Evolutionary conservation across 2,888 invertebrate genomes (phyloP), one percentile per base, ranked within the genome.

Genomic region (Aspidiotus destructor): DNA sequence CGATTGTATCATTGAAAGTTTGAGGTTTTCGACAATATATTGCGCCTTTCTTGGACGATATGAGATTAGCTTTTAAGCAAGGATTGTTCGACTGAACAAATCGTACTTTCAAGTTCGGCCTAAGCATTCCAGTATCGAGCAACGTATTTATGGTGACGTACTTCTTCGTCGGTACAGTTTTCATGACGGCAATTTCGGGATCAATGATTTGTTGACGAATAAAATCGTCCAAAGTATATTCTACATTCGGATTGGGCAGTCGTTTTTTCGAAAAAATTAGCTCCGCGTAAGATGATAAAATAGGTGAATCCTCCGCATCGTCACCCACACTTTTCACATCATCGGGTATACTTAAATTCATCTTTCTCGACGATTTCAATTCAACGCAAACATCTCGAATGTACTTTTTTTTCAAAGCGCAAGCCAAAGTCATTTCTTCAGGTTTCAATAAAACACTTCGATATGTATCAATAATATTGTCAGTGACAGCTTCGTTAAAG

Each of bases 221-320:
- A 1, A 92, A 92, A 79, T 92, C 90, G 71, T 89, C 87, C 72
- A 95, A 79, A 28, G 86, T 85, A 77, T 87, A 89, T 77, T 90
- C 88, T 6, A 48, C 10, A 48, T 48, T 48, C 10, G 48, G 48
- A 13, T 48, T 48, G 3, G 48, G 11, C 48, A 48, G 48, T 6
- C n/a, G 48, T n/a, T 48, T 11, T 48, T 2, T 48, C 11, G 10
- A 11, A n/a, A 48, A n/a, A n/a, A n/a, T 48, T 2, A 48, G 10
- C 48, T 48, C 48, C 48, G 48, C 48, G 48, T 48, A 48, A 11
- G 48, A 48, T 6, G 48, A 48, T 11, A 48, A 3, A 11, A 48
- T 2, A 11, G 48, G 48, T n/a, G 6, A n/a, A 11, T 11, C 11
- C 48, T 11, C 10, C 6, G 10, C n/a, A 11, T 48, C 48, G 10